phyloP scores from a whole-genome alignment of 2,888 invertebrate genomes.

The Halictus ligatus region DNA sequence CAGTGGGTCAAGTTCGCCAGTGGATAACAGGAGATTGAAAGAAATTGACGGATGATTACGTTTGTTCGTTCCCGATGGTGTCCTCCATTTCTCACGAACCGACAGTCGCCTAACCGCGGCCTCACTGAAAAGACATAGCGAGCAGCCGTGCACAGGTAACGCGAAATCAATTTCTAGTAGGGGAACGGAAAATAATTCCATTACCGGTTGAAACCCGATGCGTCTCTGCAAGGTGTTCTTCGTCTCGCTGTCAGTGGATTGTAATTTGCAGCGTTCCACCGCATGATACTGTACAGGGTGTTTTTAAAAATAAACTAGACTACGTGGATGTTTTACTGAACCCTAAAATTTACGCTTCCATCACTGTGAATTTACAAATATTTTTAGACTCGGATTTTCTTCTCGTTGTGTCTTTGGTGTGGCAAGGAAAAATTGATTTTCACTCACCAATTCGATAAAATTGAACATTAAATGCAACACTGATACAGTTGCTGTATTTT shows the following conservation, averaged over 20 bases:
- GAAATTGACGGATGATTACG: conserved; percentile 29
- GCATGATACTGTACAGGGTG: too few relatives aligned
- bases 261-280: neutral
- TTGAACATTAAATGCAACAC: too few relatives aligned
- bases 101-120: conserved; percentile 37
- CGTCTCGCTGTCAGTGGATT: neutral
- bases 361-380: too few relatives aligned
- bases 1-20: neutral
- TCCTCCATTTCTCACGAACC: conserved; percentile 27
- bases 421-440: too few relatives aligned
- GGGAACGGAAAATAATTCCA: conserved; percentile 78
- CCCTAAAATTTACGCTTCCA: too few relatives aligned
- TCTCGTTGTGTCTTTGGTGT: too few relatives aligned
- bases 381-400: too few relatives aligned
- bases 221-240: conserved; percentile 66
- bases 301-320: too few relatives aligned
- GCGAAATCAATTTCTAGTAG: conserved; percentile 73
- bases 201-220: conserved; percentile 82
- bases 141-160: conserved; percentile 61
- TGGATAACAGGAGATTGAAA: neutral
- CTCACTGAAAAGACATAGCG: conserved; percentile 65
- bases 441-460: too few relatives aligned
- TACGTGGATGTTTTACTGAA: too few relatives aligned
- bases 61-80: conserved; percentile 9
- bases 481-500: too few relatives aligned